Evolutionary conservation across 1,140 invertebrate species (phyloP).

Genomic region (Hesperophylax magnus): DNA sequence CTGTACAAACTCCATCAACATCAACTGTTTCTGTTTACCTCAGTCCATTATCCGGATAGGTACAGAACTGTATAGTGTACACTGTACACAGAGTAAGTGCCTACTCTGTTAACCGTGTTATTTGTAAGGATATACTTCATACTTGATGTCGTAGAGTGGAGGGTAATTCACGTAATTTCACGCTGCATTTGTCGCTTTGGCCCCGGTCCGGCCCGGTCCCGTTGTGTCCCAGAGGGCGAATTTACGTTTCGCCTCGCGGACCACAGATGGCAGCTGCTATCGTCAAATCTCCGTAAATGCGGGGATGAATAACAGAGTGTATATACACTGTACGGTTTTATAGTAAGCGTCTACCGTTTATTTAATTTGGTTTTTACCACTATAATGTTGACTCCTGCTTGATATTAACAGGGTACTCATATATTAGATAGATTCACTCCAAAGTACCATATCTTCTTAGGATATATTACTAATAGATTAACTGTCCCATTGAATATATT

Average conservation of each 20-base stretch:
- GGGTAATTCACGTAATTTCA: constrained; percentile 43
- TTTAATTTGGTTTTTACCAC: background rate
- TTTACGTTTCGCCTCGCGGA: constrained; percentile 18
- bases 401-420: too few species aligned
- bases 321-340: background rate
- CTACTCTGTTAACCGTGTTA: background rate
- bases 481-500: too few species aligned
- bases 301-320: background rate
- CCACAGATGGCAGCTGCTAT: constrained; percentile 33
- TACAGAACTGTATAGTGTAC: background rate
- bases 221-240: constrained; percentile 11
- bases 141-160: constrained; percentile 7
- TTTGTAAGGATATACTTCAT: background rate
- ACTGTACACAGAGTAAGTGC: too few species aligned
- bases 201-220: background rate
- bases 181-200: constrained; percentile 38
- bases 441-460: too few species aligned
- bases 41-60: background rate
- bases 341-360: background rate
- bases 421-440: too few species aligned
- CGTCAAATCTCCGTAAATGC: constrained; percentile 17
- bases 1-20: background rate
- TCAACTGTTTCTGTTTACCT: background rate
- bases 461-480: too few species aligned
- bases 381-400: background rate